These are phyloP conservation scores for Xenentodon cancila DNA, from an alignment of 2,797 vertebrate species.

Conservation along the genomic window DNA sequence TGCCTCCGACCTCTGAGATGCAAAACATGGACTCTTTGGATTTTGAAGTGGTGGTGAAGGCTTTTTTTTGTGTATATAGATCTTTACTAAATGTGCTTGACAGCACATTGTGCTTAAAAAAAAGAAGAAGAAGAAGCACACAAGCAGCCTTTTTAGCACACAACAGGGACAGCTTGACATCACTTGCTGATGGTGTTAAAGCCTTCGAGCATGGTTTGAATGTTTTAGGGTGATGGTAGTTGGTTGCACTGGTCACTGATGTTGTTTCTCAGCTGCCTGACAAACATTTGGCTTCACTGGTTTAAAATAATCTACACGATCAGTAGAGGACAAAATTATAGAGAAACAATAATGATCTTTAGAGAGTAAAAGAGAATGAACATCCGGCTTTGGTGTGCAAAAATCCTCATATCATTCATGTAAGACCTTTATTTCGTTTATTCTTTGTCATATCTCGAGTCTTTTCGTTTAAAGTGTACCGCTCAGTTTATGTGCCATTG, in stretches of 20 bases:
- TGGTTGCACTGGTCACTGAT: slow-evolving; percentile 42
- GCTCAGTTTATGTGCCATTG: slow-evolving; percentile 62
- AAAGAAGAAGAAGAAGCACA: slow-evolving; percentile 2
- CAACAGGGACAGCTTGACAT: slow-evolving; percentile 66
- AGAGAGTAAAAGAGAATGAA: slow-evolving; percentile 17
- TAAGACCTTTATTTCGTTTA: slow-evolving; percentile 8
- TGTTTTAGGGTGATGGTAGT: slow-evolving; percentile 31
- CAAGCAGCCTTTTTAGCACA: slow-evolving; percentile 46
- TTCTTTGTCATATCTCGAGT: slow-evolving; percentile 23
- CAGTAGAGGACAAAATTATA: neutral
- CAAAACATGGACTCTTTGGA: slow-evolving; percentile 56
- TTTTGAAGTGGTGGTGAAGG: slow-evolving; percentile 48
- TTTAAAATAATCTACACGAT: neutral
- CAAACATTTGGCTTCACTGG: slow-evolving; percentile 27
- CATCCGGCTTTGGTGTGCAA: slow-evolving; percentile 8
- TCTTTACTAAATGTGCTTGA: slow-evolving; percentile 67
- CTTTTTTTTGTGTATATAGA: slow-evolving; percentile 42
- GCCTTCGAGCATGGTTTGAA: slow-evolving; percentile 31
- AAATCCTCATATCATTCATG: slow-evolving; percentile 13
- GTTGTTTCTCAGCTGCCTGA: slow-evolving; percentile 31
- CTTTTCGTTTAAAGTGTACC: slow-evolving; percentile 73
- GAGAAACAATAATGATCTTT: slow-evolving; percentile 10
- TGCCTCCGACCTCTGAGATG: slow-evolving; percentile 50
- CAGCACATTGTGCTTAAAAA: slow-evolving; percentile 45
- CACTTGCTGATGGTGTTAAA: slow-evolving; percentile 59